A percentile compares a stretch with the other conserved stretches of the same genome.
These are phyloP conservation scores for Rhynchopsitta pachyrhyncha DNA, from an alignment of 2,113 vertebrate species.

Conservation along the genomic window DNA sequence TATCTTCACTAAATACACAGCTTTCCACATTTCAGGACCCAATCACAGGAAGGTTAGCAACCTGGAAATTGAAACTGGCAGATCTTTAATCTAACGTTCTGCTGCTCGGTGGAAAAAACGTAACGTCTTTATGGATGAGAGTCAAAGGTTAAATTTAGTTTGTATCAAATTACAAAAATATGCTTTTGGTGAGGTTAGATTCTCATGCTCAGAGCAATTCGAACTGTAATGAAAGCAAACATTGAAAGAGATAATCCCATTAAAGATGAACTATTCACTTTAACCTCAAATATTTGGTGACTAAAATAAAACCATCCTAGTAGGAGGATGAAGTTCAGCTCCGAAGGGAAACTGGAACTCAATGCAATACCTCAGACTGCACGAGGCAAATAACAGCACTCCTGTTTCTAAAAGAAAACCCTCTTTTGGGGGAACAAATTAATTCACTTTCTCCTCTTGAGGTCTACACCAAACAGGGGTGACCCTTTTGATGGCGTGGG, in stretches of 20 bases:
- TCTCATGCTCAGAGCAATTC: slow-evolving; percentile 77
- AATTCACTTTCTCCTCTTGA: slow-evolving; percentile 34
- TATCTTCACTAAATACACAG: background rate
- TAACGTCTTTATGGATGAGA: slow-evolving; percentile 76
- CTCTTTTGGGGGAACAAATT: slow-evolving; percentile 47
- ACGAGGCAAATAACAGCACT: background rate
- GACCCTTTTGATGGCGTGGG: background rate
- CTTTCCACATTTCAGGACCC: slow-evolving; percentile 42
- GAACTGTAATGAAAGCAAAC: slow-evolving; percentile 80
- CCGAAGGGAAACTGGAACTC: slow-evolving; percentile 27
- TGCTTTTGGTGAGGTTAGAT: slow-evolving; percentile 78
- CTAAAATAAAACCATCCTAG: slow-evolving; percentile 67
- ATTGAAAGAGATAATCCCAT: slow-evolving; percentile 80
- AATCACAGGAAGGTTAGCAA: slow-evolving; percentile 68
- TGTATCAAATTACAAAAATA: slow-evolving; percentile 83
- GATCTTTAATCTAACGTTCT: slow-evolving; percentile 72
- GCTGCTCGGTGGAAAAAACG: slow-evolving; percentile 62
- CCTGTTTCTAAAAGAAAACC: slow-evolving; percentile 25
- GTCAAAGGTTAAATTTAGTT: slow-evolving; percentile 82
- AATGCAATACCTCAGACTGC: background rate
- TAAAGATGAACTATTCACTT: slow-evolving; percentile 80
- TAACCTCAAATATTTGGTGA: slow-evolving; percentile 74
- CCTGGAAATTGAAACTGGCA: slow-evolving; percentile 74
- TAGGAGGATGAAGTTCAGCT: slow-evolving; percentile 54
- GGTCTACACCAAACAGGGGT: background rate